Evolutionary conservation across 2,797 vertebrate genomes (phyloP).

Genomic region (Salmo trutta): DNA sequence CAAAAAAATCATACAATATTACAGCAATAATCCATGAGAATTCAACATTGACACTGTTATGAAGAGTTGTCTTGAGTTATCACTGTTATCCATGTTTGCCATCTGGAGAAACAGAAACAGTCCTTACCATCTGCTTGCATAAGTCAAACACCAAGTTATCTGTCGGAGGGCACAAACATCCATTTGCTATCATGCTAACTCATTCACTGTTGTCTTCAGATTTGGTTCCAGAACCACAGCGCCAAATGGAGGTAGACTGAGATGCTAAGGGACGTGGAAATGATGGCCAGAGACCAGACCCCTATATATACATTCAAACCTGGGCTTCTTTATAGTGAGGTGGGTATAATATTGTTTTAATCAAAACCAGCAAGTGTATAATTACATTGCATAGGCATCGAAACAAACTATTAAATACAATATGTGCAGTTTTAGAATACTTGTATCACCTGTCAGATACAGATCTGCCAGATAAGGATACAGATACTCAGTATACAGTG

Average conservation of each 20-base stretch:
- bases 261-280: constrained; percentile 71
- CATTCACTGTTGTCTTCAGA: constrained; percentile 63
- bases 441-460: too few species aligned
- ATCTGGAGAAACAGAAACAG: too few species aligned
- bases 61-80: neutral
- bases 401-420: too few species aligned
- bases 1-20: neutral
- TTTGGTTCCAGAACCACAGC: constrained; percentile 93
- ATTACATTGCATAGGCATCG: too few species aligned
- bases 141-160: neutral
- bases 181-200: too few species aligned
- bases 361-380: too few species aligned
- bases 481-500: too few species aligned
- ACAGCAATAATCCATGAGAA: neutral
- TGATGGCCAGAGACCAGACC: constrained; percentile 51
- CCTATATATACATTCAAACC: constrained; percentile 41
- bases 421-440: too few species aligned
- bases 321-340: neutral
- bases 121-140: neutral
- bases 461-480: too few species aligned
- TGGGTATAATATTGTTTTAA: neutral
- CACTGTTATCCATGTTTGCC: too few species aligned
- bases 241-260: constrained; percentile 89
- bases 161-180: too few species aligned
- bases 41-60: neutral